Evolutionary conservation across 2,113 vertebrate species (phyloP).

Genomic region (Cavia aperea): DNA sequence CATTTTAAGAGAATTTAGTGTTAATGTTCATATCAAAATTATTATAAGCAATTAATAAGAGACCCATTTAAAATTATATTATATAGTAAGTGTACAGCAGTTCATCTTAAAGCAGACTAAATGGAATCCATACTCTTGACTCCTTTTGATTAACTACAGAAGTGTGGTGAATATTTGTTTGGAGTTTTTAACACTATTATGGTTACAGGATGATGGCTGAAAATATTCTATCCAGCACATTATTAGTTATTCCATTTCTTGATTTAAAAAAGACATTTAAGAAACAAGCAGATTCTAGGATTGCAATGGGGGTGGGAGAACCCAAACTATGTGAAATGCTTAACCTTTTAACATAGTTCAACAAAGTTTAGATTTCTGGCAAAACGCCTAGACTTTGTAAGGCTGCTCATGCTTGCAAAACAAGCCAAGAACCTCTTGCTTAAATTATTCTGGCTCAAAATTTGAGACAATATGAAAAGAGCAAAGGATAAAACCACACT

Average conservation of each 20-base stretch:
- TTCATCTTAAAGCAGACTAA: conserved; percentile 55
- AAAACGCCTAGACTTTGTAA: conserved; percentile 73
- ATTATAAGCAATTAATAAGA: neutral
- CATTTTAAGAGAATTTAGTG: neutral
- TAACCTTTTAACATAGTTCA: conserved; percentile 79
- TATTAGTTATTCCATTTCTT: conserved; percentile 68
- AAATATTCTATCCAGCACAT: conserved; percentile 64
- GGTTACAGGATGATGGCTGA: conserved; percentile 58
- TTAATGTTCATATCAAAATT: conserved; percentile 4
- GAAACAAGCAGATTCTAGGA: conserved; percentile 55
- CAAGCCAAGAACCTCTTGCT: conserved; percentile 59
- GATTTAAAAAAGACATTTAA: conserved; percentile 64
- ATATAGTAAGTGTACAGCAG: conserved; percentile 50
- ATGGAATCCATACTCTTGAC: neutral
- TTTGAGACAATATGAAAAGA: conserved; percentile 52
- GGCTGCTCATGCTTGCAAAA: conserved; percentile 64
- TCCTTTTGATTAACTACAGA: conserved; percentile 35
- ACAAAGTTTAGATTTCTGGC: conserved; percentile 72
- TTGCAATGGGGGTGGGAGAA: conserved; percentile 48
- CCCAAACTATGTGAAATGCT: conserved; percentile 78
- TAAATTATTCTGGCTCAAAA: conserved; percentile 65
- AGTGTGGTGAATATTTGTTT: conserved; percentile 61
- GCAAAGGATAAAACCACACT: conserved; percentile 32
- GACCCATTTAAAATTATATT: neutral
- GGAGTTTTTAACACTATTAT: conserved; percentile 61